phyloP scores from a whole-genome alignment of 2,113 vertebrate genomes.

The Hyla sarda region DNA sequence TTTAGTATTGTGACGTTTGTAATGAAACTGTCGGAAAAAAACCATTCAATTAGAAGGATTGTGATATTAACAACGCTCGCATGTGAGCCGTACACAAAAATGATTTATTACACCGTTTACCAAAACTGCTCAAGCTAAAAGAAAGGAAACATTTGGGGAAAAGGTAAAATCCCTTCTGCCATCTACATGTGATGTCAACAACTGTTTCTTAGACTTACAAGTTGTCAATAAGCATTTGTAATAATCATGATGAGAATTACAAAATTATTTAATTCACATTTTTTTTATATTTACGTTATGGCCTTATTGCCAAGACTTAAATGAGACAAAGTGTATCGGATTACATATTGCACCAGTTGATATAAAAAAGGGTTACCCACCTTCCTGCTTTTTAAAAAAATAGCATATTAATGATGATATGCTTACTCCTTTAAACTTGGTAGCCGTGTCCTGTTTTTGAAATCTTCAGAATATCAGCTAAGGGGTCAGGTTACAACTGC shows the following conservation, averaged over 20 bases:
- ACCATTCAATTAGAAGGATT: conserved; percentile 9
- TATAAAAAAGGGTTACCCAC: too few relatives aligned
- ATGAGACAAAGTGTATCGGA: background rate
- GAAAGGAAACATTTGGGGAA: background rate
- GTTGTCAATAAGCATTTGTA: background rate
- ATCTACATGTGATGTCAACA: background rate
- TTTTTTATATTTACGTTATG: background rate
- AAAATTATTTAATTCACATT: background rate
- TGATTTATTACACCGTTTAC: conserved; percentile 50
- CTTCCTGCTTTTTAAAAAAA: too few relatives aligned
- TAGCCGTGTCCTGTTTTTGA: too few relatives aligned
- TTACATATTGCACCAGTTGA: background rate
- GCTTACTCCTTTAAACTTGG: too few relatives aligned
- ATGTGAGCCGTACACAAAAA: background rate
- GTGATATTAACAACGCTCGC: conserved; percentile 7
- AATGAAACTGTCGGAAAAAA: conserved; percentile 28
- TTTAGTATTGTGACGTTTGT: conserved; percentile 24
- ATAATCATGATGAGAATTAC: background rate
- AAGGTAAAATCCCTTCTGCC: background rate
- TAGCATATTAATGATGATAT: too few relatives aligned
- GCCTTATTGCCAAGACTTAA: background rate
- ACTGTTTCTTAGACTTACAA: background rate
- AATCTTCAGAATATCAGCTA: too few relatives aligned
- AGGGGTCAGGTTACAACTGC: too few relatives aligned
- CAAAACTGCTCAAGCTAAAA: conserved; percentile 27